Conservation (phyloP, 2,113 vertebrate genomes). For the Herpetotheres cachinnans region DNA sequence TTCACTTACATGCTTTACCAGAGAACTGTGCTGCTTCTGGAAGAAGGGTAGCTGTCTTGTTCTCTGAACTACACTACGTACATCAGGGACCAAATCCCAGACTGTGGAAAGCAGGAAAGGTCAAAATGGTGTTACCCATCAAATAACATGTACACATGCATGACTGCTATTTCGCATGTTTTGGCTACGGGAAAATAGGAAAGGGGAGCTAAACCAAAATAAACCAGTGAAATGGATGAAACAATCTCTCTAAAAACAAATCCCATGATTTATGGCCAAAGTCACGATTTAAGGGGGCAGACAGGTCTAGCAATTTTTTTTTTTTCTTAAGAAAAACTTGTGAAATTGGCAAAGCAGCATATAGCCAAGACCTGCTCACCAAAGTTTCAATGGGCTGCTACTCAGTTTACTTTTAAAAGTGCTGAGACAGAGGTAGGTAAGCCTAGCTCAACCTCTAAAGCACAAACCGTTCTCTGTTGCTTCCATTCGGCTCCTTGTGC, state of each 20-base stretch:
- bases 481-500: accelerated
- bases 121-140: neutral
- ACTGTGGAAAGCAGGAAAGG: neutral
- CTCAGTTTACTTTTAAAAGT: neutral
- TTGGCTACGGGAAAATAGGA: neutral
- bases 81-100: neutral
- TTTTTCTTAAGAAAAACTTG: neutral
- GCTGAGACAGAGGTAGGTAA: neutral
- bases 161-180: neutral
- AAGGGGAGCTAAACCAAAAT: neutral
- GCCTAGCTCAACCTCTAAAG: accelerated
- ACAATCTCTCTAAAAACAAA: neutral
- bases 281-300: neutral
- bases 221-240: neutral
- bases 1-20: neutral
- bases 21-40: neutral
- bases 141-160: accelerated
- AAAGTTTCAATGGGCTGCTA: neutral
- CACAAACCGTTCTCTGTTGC: neutral
- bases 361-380: neutral
- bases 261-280: neutral
- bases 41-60: neutral
- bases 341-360: neutral
- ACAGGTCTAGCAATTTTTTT: neutral
- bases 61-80: accelerated